Percentiles rank a stretch among this genome's conserved stretches.
These are phyloP conservation scores for Engystomops pustulosus DNA, from an alignment of 2,113 vertebrate genomes.

Conservation along the genomic window DNA sequence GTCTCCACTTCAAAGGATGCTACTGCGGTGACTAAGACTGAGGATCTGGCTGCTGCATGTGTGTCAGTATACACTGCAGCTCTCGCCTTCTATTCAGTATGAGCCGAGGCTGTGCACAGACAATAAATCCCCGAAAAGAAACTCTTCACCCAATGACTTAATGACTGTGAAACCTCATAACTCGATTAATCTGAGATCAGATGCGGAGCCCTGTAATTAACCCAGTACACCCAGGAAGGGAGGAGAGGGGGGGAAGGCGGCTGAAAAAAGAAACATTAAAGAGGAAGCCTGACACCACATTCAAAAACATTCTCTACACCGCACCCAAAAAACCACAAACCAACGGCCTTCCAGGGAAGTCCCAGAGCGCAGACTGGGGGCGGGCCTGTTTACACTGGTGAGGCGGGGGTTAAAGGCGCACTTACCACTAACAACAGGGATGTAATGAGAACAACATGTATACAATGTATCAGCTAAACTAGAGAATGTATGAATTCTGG, in stretches of 20 bases:
- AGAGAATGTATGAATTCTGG: no score
- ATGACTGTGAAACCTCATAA: neutral
- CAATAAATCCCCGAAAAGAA: neutral
- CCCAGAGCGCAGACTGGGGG: neutral
- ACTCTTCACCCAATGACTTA: no score
- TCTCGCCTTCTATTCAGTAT: neutral
- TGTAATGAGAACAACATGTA: neutral
- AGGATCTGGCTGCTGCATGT: neutral
- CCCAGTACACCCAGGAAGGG: neutral
- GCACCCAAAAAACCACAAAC: conserved; percentile 29
- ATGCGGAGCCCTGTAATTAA: neutral
- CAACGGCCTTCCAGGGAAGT: neutral
- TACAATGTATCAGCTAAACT: neutral
- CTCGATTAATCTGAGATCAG: neutral
- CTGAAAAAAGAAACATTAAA: neutral
- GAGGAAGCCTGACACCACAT: neutral
- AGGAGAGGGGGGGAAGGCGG: neutral
- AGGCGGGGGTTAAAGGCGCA: neutral
- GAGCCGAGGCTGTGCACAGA: no score
- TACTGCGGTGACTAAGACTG: no score
- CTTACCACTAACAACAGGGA: neutral
- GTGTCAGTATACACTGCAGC: neutral
- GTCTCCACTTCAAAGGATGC: no score
- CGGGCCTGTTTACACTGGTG: neutral
- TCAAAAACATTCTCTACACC: neutral